Percentiles rank a stretch among this genome's conserved stretches.
These are phyloP conservation scores for Lepidothrix coronata DNA, from an alignment of 2,113 vertebrate species.

Conservation along the genomic window DNA sequence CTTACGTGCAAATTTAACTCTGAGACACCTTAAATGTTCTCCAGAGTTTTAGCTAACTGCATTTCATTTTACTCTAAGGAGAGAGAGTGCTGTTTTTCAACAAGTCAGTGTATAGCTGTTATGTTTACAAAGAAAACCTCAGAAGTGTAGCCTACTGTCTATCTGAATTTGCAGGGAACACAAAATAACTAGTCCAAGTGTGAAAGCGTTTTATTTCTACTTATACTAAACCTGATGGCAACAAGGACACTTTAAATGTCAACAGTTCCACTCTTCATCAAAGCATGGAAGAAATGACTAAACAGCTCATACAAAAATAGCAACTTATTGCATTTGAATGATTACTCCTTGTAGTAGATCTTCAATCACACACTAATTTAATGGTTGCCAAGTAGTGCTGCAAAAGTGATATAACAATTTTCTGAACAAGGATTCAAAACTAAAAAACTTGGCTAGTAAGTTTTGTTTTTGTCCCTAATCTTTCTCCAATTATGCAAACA, in stretches of 20 bases:
- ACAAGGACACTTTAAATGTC: not conserved
- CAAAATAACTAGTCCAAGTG: not conserved
- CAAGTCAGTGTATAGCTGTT: not conserved
- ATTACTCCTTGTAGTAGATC: not conserved
- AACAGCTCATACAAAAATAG: not conserved
- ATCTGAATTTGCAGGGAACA: not conserved
- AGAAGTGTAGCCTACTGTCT: not conserved
- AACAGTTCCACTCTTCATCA: not conserved
- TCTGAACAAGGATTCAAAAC: not conserved
- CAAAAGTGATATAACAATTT: not conserved
- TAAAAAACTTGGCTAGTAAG: not conserved
- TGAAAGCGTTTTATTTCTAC: not conserved
- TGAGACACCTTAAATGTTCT: not conserved
- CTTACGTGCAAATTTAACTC: not conserved
- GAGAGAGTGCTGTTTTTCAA: not conserved
- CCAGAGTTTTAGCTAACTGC: not conserved
- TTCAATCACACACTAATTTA: conserved; percentile 11
- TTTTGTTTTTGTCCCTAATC: not conserved
- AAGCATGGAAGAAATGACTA: not conserved
- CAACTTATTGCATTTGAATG: not conserved
- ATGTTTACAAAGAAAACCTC: conserved; percentile 9
- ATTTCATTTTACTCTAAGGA: not conserved
- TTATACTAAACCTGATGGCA: not conserved
- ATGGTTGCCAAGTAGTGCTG: not conserved
- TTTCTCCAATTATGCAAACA: not conserved